phyloP scores from a whole-genome alignment of 92 coral and sea anemone species.

The Umimayanthus kanabou region DNA sequence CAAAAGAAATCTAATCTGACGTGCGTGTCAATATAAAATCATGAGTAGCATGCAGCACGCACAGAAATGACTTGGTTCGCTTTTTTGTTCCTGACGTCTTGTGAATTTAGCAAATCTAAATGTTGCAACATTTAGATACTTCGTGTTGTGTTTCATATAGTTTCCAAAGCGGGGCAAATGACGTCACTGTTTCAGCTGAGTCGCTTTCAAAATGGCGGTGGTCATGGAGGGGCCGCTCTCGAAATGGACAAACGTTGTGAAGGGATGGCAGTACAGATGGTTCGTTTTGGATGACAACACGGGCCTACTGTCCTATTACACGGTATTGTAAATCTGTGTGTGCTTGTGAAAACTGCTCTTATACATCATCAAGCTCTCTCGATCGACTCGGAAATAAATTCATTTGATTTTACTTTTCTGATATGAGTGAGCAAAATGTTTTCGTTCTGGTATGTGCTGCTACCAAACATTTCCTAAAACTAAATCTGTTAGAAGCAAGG shows the following conservation, averaged over 20 bases:
- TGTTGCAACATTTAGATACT: not conserved
- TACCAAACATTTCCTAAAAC: not conserved
- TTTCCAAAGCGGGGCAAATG: not conserved
- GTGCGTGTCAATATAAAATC: no score
- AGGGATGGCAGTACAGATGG: slow-evolving; percentile 99
- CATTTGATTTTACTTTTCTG: not conserved
- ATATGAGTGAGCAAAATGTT: not conserved
- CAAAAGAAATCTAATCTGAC: no score
- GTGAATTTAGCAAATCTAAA: no score
- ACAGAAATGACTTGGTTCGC: no score
- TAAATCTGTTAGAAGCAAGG: not conserved
- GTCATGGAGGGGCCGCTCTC: slow-evolving; percentile 99
- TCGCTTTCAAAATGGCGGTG: slow-evolving; percentile 92
- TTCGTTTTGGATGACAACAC: slow-evolving; percentile 97
- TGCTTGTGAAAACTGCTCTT: not conserved
- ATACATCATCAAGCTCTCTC: not conserved
- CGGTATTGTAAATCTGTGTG: slow-evolving; percentile 54
- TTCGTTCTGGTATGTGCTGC: slow-evolving; percentile 2
- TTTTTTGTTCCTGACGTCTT: no score
- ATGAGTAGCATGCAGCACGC: no score
- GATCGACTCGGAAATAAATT: not conserved
- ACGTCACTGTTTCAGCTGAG: slow-evolving; percentile 33
- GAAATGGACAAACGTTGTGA: slow-evolving; percentile 98
- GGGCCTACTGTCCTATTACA: slow-evolving; percentile 91
- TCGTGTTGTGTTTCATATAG: not conserved